Base-by-base conservation (phyloP, 2,797 vertebrate genomes). In the Cirrhinus mrigala region DNA sequence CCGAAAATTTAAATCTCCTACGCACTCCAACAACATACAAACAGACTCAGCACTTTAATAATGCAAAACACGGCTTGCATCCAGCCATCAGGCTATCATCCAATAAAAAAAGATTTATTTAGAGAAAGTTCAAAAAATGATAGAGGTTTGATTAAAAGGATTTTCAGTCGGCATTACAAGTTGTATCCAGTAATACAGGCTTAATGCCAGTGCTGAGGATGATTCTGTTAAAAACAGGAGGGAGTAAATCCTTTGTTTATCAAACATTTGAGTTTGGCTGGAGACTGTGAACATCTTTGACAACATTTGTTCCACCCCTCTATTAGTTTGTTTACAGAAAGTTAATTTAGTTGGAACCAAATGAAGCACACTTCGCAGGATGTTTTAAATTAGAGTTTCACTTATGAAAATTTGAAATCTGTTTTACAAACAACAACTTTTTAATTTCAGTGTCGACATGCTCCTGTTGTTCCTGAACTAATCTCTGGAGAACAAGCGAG, bases 191-290 rank as follows among this genome's bases (percentile, higher is more conserved):
- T 56, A 46, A 84, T 27, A 15, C 22, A 40, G 50, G 48, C 75
- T 79, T 9, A 3, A 24, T 48, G 40, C 54, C 20, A 48, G 40
- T 71, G 50, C 52, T 79, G 8, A 60, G 6, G 12, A 29, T 5
- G 11, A 46, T 77, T 68, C 73, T 68, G 46, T 66, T 83, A 56
- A 84, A 84, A 78, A 56, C 50, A 68, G 60, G 22, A 76, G 46
- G 60, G 15, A 84, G 22, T 20, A n/a, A 77, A 66, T 83, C 71
- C 71, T 76, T 66, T 76, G 82, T 85, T 85, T 71, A 71, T 85
- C 37, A 70, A 58, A 85, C 75, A 79, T 62, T 85, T 85, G 8
- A 18, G 20, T 71, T 79, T 71, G 83, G 64, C 76, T 79, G 66
- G 52, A 69, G 46, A 66, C 71, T 0, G 22, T 71, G 76, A 85